Base-by-base conservation (phyloP, 2,888 invertebrate genomes). In the Camponotus fellah region DNA sequence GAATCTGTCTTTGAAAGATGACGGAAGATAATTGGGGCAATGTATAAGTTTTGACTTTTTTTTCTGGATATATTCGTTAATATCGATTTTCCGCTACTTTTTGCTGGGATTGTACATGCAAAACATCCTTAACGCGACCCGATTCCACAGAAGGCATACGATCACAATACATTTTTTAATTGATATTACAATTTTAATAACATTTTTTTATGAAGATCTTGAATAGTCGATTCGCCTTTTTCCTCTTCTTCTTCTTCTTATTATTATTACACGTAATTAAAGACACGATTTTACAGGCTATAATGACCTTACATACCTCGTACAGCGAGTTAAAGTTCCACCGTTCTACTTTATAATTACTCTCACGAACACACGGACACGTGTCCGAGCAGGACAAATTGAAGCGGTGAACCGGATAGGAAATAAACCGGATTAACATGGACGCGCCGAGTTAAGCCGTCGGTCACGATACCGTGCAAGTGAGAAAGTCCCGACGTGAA, bases 371-470 rank as follows among this genome's bases (percentile, higher is more conserved):
- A 37, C 76, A 14, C 34, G 21, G 14, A 12, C 4, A 14, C 9
- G 34, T 14, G 21, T 46, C 12, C n/a, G 71, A 34, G 43, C 34
- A n/a, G 58, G 46, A 60, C 60, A 60, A 80, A 80, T 71, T 62
- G 26, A 79, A 69, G 60, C 34, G 46, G 43, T 46, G 69, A 69
- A 69, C 26, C 60, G 71, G 46, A 46, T 37, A 46, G 46, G 71
- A 69, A 79, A 62, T 80, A 69, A 80, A 80, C 37, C 71, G 71
- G 71, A 80, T 80, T 80, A 79, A 79, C 79, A 34, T 21, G 69
- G 21, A 80, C 69, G 68, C 34, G 71, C 46, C 12, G 69, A 80
- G 79, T 80, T 80, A 60, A 80, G 79, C 79, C 46, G 26, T 49
- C 60, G 79, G 60, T 69, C 79, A 71, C 60, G 79, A 71, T 80